A percentile compares a stretch with the other conserved stretches of the same genome.
Evolutionary conservation across 1,140 invertebrate species (phyloP).

Genomic region (Harlomillsia oculata): DNA sequence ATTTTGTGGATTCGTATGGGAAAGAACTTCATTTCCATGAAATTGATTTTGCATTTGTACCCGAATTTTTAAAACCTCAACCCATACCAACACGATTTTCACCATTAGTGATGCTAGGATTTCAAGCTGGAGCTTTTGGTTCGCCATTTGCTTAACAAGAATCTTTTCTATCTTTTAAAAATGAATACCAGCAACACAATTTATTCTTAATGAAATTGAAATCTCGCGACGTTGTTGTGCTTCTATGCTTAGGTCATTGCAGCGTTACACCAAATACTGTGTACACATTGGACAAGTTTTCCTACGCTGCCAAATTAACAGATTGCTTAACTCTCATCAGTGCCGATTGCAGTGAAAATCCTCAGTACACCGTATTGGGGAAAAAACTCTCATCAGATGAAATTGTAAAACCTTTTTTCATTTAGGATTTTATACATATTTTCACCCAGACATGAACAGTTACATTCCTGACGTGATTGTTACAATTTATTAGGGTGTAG

Average conservation of each 20-base stretch:
- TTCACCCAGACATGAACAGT: too few species aligned
- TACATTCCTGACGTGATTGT: too few species aligned
- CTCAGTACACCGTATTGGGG: conserved; percentile 28
- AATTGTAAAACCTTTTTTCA: conserved; percentile 5
- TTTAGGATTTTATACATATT: too few species aligned
- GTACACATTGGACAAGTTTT: conserved; percentile 29
- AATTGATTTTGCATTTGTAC: conserved; percentile 26
- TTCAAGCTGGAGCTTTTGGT: conserved; percentile 16
- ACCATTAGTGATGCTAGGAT: conserved; percentile 1
- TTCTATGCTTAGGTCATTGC: conserved; percentile 25
- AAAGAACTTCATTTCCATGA: conserved; percentile 24
- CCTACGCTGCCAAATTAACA: conserved; percentile 17
- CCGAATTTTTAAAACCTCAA: not conserved
- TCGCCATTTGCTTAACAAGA: too few species aligned
- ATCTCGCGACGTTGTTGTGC: not conserved
- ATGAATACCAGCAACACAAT: too few species aligned
- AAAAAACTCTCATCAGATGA: conserved; percentile 19
- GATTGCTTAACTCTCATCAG: conserved; percentile 34
- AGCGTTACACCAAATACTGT: conserved; percentile 23
- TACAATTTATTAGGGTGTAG: conserved; percentile 14
- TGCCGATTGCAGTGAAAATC: conserved; percentile 31
- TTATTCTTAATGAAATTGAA: not conserved
- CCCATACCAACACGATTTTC: conserved; percentile 23
- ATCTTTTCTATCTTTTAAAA: too few species aligned
- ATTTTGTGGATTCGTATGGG: conserved; percentile 1